A percentile compares a stretch with the other conserved stretches of the same genome.
Evolutionary conservation across 2,888 invertebrate genomes (phyloP).

Genomic region (Dendrolimus houi): DNA sequence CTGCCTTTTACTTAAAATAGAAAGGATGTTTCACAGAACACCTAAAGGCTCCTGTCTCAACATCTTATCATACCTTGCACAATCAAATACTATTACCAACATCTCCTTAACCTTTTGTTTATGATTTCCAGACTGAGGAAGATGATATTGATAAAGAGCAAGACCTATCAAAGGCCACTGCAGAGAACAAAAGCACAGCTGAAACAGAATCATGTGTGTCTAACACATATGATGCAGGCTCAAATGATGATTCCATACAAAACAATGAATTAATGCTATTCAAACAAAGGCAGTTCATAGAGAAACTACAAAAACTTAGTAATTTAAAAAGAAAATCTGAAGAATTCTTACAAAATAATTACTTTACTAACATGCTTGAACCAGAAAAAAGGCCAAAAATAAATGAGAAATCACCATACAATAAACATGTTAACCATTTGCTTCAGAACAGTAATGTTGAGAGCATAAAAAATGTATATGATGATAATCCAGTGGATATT

Average conservation of each 20-base stretch:
- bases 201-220: constrained; percentile 47
- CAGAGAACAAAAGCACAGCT: constrained; percentile 39
- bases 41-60: no score
- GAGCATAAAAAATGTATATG: constrained; percentile 48
- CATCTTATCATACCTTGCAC: no score
- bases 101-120: no score
- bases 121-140: constrained; percentile 52
- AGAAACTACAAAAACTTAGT: constrained; percentile 61
- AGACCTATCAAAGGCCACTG: constrained; percentile 44
- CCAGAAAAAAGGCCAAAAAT: constrained; percentile 60
- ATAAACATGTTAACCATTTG: constrained; percentile 37
- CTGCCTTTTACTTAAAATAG: no score
- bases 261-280: constrained; percentile 45
- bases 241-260: constrained; percentile 39
- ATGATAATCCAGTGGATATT: constrained; percentile 52
- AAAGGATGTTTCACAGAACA: no score
- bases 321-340: constrained; percentile 67
- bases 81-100: no score
- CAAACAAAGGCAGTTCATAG: constrained; percentile 62
- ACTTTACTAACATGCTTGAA: constrained; percentile 49
- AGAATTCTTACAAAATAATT: constrained; percentile 61
- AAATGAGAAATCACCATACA: constrained; percentile 47
- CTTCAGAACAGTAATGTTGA: constrained; percentile 44
- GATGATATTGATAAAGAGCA: constrained; percentile 50
- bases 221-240: constrained; percentile 40